Evolutionary conservation across 2,797 vertebrate species (phyloP).

Genomic region (Scleropages formosus): DNA sequence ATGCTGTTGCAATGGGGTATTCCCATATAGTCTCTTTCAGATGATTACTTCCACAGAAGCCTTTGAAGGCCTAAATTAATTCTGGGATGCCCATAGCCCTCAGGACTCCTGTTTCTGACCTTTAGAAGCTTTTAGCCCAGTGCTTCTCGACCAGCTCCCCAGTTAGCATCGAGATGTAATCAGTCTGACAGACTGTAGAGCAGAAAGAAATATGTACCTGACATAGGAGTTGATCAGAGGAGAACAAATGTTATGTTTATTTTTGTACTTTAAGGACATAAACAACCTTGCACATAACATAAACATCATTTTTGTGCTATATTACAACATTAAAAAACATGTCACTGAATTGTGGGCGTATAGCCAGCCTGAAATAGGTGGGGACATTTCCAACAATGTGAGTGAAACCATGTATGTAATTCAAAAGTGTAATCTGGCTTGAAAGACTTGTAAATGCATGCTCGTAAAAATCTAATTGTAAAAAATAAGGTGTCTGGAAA

Average conservation of each 20-base stretch:
- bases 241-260: conserved; percentile 13
- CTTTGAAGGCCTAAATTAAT: not conserved
- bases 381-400: not conserved
- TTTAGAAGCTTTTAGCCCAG: not conserved
- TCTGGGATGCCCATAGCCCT: not conserved
- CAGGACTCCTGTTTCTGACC: not conserved
- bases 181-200: not conserved
- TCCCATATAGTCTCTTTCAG: not conserved
- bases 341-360: not conserved
- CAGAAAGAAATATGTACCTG: not conserved
- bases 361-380: conserved; percentile 1
- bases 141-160: not conserved
- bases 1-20: not conserved
- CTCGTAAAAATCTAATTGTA: not conserved
- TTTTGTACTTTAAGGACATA: conserved; percentile 17
- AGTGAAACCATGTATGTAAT: not conserved
- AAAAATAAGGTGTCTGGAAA: not conserved
- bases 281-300: conserved; percentile 25
- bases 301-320: conserved; percentile 23
- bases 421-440: not conserved
- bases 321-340: conserved; percentile 23
- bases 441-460: not conserved
- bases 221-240: conserved; percentile 14
- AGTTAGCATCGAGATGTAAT: not conserved
- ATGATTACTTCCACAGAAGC: not conserved